A percentile compares a stretch with the other conserved stretches of the same genome.
phyloP scores from a whole-genome alignment of 1,140 invertebrate species.

The Drosophila pruinosa region DNA sequence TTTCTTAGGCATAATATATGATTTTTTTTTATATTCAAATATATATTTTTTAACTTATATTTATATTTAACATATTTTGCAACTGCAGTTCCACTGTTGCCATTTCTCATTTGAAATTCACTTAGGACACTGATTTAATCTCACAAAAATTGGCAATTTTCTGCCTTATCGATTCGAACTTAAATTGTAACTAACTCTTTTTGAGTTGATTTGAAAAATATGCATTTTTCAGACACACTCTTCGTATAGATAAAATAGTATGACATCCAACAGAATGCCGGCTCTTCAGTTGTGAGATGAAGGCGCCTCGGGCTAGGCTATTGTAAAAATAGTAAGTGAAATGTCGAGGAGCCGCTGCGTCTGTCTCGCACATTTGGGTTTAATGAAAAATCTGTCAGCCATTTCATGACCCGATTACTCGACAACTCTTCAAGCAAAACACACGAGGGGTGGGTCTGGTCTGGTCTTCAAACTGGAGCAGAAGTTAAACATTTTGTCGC shows the following conservation, averaged over 20 bases:
- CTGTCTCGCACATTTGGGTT: slow-evolving; percentile 25
- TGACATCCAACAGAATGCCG: not conserved
- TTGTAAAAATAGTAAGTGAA: slow-evolving; percentile 25
- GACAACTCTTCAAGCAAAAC: slow-evolving; percentile 36
- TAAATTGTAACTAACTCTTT: too few relatives aligned
- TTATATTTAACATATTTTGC: too few relatives aligned
- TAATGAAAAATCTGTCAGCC: slow-evolving; percentile 48
- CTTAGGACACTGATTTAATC: not conserved
- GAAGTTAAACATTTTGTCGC: slow-evolving; percentile 47
- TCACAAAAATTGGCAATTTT: not conserved
- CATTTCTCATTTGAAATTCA: not conserved
- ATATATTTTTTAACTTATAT: too few relatives aligned
- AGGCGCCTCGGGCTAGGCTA: slow-evolving; percentile 16
- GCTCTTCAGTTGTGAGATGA: not conserved
- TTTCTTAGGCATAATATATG: too few relatives aligned
- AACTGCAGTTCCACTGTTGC: not conserved
- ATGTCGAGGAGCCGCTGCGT: slow-evolving; percentile 8
- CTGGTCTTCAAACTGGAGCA: slow-evolving; percentile 39
- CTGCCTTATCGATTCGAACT: not conserved
- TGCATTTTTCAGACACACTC: not conserved
- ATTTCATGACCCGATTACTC: slow-evolving; percentile 68
- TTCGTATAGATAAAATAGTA: not conserved
- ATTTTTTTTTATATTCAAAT: too few relatives aligned
- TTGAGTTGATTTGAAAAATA: not conserved
- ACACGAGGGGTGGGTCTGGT: not conserved